Evolutionary conservation across 1,140 invertebrate genomes (phyloP).

Genomic region (Atta cephalotes): DNA sequence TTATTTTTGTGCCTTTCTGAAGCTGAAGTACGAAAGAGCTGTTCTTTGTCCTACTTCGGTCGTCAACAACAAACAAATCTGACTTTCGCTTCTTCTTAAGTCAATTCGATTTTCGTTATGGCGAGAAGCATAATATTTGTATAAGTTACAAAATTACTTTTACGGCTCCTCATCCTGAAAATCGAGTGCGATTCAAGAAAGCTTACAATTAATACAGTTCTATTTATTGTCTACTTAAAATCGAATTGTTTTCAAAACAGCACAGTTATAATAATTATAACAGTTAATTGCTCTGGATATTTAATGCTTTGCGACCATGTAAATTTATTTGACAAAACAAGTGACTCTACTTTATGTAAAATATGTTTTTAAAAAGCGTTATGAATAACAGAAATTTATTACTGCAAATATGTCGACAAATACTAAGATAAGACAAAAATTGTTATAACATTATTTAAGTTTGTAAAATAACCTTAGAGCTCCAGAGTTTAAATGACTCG

Average conservation of each 20-base stretch:
- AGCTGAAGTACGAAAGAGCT: slow-evolving; percentile 60
- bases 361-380: neutral
- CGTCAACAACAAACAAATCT: slow-evolving; percentile 35
- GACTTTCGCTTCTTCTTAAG: slow-evolving; percentile 53
- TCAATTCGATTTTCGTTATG: slow-evolving; percentile 45
- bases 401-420: neutral
- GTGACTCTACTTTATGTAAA: neutral
- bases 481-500: neutral
- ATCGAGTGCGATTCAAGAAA: neutral
- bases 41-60: slow-evolving; percentile 54
- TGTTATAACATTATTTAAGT: neutral
- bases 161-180: slow-evolving; percentile 28
- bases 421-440: neutral
- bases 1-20: slow-evolving; percentile 59
- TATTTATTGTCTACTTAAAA: slow-evolving; percentile 3
- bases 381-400: neutral
- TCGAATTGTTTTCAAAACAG: neutral
- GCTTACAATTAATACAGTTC: neutral
- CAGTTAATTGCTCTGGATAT: neutral
- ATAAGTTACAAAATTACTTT: slow-evolving; percentile 45
- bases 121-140: slow-evolving; percentile 21
- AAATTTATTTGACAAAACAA: neutral
- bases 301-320: neutral
- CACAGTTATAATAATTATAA: neutral
- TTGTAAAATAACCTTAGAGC: neutral